A percentile compares a stretch with the other conserved stretches of the same genome.
These are phyloP conservation scores for Furnarius figulus DNA, from an alignment of 2,113 vertebrate species.

Conservation along the genomic window DNA sequence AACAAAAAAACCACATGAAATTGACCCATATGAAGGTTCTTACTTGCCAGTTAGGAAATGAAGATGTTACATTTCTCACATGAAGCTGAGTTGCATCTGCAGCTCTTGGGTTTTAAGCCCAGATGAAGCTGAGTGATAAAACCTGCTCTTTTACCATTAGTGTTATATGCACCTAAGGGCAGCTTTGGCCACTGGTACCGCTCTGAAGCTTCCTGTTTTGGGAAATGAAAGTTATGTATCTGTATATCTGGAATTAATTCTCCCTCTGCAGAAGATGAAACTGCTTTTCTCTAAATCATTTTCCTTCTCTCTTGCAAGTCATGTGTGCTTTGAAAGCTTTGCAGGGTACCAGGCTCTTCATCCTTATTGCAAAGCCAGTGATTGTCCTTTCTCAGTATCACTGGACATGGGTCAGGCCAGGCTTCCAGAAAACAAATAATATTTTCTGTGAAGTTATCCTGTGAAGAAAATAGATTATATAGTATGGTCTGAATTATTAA, in stretches of 20 bases:
- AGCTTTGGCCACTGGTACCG: background rate
- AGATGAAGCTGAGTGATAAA: background rate
- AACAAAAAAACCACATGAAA: accelerated
- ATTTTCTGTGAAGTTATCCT: background rate
- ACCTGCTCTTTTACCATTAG: background rate
- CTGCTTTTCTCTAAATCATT: background rate
- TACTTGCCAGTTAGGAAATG: background rate
- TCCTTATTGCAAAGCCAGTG: background rate
- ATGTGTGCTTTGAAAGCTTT: background rate
- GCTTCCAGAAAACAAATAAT: background rate
- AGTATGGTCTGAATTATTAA: background rate
- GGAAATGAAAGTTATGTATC: background rate
- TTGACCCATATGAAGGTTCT: background rate
- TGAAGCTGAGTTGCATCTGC: background rate
- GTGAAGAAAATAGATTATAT: background rate
- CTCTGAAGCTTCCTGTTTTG: background rate
- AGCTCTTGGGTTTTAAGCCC: background rate
- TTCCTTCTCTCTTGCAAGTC: background rate
- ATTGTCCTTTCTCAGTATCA: background rate
- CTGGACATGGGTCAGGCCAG: background rate
- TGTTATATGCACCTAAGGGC: background rate
- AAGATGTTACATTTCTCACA: background rate
- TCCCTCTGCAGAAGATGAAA: background rate
- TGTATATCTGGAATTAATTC: background rate
- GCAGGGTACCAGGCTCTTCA: background rate